Conservation (phyloP, 2,113 vertebrate genomes). For the Melanotaenia duboulayi region DNA sequence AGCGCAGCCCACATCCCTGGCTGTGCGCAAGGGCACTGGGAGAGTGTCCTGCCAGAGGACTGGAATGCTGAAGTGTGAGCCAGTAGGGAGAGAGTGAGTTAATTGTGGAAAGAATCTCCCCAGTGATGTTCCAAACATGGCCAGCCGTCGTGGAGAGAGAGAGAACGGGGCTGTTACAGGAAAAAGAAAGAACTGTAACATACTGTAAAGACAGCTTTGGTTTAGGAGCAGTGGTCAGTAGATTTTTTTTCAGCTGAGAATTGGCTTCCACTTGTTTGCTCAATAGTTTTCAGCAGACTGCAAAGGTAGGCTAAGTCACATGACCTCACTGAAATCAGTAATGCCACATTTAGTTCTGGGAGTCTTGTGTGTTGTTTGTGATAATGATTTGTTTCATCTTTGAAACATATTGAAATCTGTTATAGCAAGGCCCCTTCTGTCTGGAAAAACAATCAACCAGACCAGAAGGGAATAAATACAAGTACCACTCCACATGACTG, state of each 20-base stretch:
- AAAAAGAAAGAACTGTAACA: constrained; percentile 6
- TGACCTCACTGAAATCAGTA: no score
- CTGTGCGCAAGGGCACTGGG: constrained; percentile 53
- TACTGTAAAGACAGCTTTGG: background rate
- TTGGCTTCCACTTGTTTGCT: constrained; percentile 7
- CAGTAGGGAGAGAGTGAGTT: constrained; percentile 70
- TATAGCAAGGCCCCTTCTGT: no score
- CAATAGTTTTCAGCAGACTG: background rate
- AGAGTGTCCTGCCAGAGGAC: constrained; percentile 57
- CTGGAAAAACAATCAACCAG: constrained; percentile 25
- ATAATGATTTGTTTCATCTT: background rate
- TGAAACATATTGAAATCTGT: background rate
- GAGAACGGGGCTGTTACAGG: constrained; percentile 19
- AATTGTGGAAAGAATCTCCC: constrained; percentile 80
- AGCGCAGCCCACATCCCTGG: constrained; percentile 40
- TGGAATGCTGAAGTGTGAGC: constrained; percentile 74
- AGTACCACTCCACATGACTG: constrained; percentile 1
- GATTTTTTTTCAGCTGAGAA: constrained; percentile 14
- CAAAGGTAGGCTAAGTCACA: no score
- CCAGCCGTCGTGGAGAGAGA: constrained; percentile 41
- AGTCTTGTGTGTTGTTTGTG: no score
- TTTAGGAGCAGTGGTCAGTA: constrained; percentile 9
- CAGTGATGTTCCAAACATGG: constrained; percentile 69
- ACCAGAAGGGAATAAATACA: background rate
- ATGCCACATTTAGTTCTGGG: no score